phyloP scores from a whole-genome alignment of 2,797 vertebrate species.

The Sebastes nivosus region DNA sequence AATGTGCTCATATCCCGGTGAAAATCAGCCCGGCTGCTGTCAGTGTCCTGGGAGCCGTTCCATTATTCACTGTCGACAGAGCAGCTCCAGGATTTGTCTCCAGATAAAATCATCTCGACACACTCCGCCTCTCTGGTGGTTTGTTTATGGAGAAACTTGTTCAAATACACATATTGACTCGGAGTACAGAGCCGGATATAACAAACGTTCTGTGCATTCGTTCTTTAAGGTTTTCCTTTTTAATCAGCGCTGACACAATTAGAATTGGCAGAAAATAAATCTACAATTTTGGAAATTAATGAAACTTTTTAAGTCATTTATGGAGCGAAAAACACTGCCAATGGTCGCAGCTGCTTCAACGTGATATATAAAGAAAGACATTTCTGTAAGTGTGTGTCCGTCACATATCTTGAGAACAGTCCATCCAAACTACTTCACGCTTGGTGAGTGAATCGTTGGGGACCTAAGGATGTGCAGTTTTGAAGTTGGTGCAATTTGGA shows the following conservation, averaged over 20 bases:
- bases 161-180: constrained; percentile 15
- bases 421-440: not conserved
- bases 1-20: constrained; percentile 24
- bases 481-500: too few species aligned
- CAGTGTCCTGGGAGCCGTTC: constrained; percentile 31
- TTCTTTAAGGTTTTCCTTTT: not conserved
- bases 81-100: constrained; percentile 31
- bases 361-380: not conserved
- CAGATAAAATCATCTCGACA: constrained; percentile 2
- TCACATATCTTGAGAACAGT: not conserved
- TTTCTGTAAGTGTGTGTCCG: not conserved
- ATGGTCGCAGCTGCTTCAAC: not conserved
- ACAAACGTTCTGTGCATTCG: not conserved
- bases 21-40: constrained; percentile 34
- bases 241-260: not conserved
- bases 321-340: not conserved
- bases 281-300: not conserved
- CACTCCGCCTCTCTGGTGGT: constrained; percentile 8
- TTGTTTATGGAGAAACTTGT: constrained; percentile 17
- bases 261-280: not conserved
- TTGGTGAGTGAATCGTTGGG: not conserved
- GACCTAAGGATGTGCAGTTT: not conserved
- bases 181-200: not conserved
- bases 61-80: constrained; percentile 46
- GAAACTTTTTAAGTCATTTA: not conserved